phyloP scores from a whole-genome alignment of 2,797 vertebrate species.

The Clarias platycephalus region DNA sequence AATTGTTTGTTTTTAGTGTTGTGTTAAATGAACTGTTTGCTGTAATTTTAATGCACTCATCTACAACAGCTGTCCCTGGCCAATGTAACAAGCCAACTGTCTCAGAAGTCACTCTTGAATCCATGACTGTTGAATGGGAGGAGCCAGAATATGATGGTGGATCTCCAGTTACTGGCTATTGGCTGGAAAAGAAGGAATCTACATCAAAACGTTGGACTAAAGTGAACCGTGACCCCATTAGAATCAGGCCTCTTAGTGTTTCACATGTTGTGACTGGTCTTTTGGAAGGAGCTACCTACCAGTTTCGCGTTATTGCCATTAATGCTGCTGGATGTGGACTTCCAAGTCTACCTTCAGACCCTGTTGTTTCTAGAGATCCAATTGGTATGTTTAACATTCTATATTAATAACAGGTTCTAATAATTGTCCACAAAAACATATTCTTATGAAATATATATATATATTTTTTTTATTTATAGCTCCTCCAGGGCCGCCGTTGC shows the following conservation, averaged over 20 bases:
- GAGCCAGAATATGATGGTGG: slow-evolving; percentile 96
- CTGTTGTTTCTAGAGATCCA: slow-evolving; percentile 87
- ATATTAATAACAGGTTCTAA: background rate
- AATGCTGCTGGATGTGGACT: slow-evolving; percentile 92
- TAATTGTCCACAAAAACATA: background rate
- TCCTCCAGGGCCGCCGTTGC: slow-evolving; percentile 91
- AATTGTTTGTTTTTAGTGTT: background rate
- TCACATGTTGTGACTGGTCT: slow-evolving; percentile 88
- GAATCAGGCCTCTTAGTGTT: slow-evolving; percentile 88
- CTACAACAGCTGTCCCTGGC: slow-evolving; percentile 86
- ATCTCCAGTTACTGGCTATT: slow-evolving; percentile 90
- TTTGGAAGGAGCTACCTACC: slow-evolving; percentile 87
- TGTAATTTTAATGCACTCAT: slow-evolving; percentile 9
- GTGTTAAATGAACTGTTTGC: background rate
- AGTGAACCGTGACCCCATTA: slow-evolving; percentile 87
- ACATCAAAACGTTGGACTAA: slow-evolving; percentile 92
- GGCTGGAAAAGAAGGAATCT: slow-evolving; percentile 93
- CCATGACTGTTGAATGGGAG: slow-evolving; percentile 96
- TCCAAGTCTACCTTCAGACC: slow-evolving; percentile 92
- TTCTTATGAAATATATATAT: background rate
- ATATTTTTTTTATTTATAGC: slow-evolving; percentile 75
- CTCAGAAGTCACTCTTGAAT: slow-evolving; percentile 86
- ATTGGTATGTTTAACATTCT: slow-evolving; percentile 76
- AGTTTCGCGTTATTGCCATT: slow-evolving; percentile 89
- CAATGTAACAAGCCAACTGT: slow-evolving; percentile 95